Conservation (phyloP, 2,888 invertebrate genomes). For the Antheraea assamensis region DNA sequence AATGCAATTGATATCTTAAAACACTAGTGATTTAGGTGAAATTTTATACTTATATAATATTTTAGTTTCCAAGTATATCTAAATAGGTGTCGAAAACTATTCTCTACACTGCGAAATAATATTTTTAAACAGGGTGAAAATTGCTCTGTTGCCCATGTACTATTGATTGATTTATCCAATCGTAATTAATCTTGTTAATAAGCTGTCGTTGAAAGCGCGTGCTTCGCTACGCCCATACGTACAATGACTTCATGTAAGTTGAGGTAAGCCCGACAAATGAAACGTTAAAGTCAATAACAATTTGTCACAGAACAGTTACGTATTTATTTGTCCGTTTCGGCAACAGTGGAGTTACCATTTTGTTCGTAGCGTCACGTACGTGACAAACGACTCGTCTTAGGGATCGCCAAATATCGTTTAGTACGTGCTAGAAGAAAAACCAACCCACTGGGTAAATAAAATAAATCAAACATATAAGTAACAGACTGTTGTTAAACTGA, state of each 20-base stretch:
- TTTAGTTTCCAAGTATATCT: too few relatives aligned
- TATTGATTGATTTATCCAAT: neutral
- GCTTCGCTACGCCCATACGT: neutral
- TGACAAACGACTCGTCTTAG: constrained; percentile 80
- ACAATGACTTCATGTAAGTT: neutral
- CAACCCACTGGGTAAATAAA: constrained; percentile 78
- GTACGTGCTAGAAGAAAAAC: constrained; percentile 78
- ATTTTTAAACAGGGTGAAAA: too few relatives aligned
- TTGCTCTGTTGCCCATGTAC: too few relatives aligned
- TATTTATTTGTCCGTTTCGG: constrained; percentile 76
- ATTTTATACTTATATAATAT: too few relatives aligned
- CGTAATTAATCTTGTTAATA: neutral
- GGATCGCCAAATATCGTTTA: constrained; percentile 83
- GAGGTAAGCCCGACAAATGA: constrained; percentile 14
- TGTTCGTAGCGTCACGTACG: constrained; percentile 77
- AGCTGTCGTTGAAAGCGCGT: neutral
- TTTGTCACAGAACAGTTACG: constrained; percentile 65
- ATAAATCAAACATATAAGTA: constrained; percentile 80
- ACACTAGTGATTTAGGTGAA: neutral
- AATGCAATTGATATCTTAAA: neutral
- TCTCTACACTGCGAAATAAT: too few relatives aligned
- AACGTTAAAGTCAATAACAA: constrained; percentile 45
- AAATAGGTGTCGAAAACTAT: too few relatives aligned
- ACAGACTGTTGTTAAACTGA: constrained; percentile 72
- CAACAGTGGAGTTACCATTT: constrained; percentile 75